These are phyloP conservation scores for Rattus rattus DNA, from an alignment of 2,113 vertebrate genomes.

Conservation along the genomic window DNA sequence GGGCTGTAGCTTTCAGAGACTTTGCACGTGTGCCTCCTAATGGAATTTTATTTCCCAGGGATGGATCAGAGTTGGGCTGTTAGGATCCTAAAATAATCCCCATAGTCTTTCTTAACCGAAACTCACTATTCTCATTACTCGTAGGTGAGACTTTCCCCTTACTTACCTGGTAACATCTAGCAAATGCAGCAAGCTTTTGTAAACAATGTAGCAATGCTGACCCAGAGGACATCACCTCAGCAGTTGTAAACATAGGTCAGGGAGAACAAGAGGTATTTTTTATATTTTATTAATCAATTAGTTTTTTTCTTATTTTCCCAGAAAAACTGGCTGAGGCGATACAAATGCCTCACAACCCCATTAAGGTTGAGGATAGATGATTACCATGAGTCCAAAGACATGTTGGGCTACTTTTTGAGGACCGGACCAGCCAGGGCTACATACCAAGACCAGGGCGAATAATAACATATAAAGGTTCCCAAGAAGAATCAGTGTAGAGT, in stretches of 20 bases:
- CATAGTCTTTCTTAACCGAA: not conserved
- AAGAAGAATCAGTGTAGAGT: not conserved
- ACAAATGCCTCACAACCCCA: not conserved
- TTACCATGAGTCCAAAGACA: not conserved
- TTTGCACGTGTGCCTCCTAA: not conserved
- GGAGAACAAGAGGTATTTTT: not conserved
- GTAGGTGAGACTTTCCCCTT: not conserved
- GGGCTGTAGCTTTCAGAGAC: not conserved
- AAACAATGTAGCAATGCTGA: not conserved
- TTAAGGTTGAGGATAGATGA: not conserved
- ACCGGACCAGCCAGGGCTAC: not conserved
- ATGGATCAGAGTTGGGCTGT: not conserved
- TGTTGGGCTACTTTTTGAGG: not conserved
- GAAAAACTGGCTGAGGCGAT: not conserved
- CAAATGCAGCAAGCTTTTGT: not conserved
- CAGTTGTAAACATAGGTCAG: not conserved
- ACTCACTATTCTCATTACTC: not conserved
- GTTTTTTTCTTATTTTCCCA: constrained; percentile 7
- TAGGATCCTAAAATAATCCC: not conserved
- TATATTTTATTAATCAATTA: not conserved
- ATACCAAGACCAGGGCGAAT: not conserved
- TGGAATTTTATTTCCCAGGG: not conserved
- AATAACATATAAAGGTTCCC: not conserved
- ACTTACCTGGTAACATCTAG: not conserved
- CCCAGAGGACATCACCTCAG: not conserved